Evolutionary conservation across 1,140 invertebrate species (phyloP).

Genomic region (Drosophila aff.): DNA sequence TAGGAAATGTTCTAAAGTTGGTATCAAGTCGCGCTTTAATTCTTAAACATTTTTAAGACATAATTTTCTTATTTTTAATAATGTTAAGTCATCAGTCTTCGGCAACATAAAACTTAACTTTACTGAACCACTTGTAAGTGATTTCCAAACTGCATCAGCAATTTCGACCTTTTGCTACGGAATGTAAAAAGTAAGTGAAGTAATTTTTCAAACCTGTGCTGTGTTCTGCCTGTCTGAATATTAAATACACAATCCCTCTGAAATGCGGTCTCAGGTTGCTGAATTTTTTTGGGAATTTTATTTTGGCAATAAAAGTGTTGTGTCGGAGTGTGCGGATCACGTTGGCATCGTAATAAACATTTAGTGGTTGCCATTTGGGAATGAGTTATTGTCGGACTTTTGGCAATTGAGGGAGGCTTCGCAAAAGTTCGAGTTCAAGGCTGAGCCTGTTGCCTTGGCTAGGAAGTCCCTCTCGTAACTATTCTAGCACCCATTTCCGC

Average conservation of each 20-base stretch:
- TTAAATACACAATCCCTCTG: neutral
- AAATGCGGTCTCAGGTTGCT: constrained; percentile 4
- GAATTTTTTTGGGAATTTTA: neutral
- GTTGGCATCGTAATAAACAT: constrained; percentile 36
- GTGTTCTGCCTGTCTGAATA: constrained; percentile 1
- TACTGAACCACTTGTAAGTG: neutral
- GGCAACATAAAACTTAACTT: no score
- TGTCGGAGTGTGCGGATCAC: neutral
- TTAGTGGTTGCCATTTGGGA: constrained; percentile 28
- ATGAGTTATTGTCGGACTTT: constrained; percentile 1
- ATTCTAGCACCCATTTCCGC: constrained; percentile 15
- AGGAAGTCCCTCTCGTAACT: constrained; percentile 27
- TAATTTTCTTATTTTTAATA: neutral
- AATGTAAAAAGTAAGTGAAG: neutral
- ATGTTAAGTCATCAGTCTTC: neutral
- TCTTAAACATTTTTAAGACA: neutral
- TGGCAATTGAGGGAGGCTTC: neutral
- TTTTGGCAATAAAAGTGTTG: constrained; percentile 15
- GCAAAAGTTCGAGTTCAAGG: constrained; percentile 48
- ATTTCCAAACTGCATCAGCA: neutral
- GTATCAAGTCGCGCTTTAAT: neutral
- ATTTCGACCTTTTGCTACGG: neutral
- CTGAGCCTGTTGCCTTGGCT: constrained; percentile 13
- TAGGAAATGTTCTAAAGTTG: no score
- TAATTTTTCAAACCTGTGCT: neutral